These are phyloP conservation scores for Drosophila neotestacea DNA, from an alignment of 2,888 invertebrate species.

Conservation along the genomic window DNA sequence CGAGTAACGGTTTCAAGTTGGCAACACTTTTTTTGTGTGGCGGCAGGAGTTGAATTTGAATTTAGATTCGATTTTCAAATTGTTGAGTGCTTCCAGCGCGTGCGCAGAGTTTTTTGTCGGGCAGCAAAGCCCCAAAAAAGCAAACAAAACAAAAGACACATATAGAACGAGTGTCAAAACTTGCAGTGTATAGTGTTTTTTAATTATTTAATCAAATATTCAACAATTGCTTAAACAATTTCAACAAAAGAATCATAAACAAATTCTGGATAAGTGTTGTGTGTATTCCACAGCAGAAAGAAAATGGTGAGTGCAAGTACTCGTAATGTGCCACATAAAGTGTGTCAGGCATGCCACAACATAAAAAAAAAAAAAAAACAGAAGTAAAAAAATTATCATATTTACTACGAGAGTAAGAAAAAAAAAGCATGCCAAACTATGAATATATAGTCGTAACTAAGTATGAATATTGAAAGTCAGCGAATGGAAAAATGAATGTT, in stretches of 20 bases:
- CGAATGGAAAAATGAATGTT: constrained; percentile 76
- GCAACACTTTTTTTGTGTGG: constrained; percentile 14
- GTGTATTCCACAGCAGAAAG: constrained; percentile 5
- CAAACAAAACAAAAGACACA: neutral
- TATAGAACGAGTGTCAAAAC: constrained; percentile 11
- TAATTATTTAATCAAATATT: constrained; percentile 2
- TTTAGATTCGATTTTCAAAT: constrained; percentile 3
- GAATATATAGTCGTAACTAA: constrained; percentile 20
- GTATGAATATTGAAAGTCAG: constrained; percentile 65
- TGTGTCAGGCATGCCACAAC: constrained; percentile 62
- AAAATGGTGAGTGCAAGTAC: constrained; percentile 69
- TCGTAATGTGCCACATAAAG: constrained; percentile 30
- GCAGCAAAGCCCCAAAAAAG: constrained; percentile 11
- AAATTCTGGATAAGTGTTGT: constrained; percentile 27
- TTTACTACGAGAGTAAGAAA: constrained; percentile 33
- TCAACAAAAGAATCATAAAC: neutral
- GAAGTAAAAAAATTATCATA: constrained; percentile 61
- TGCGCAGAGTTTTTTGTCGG: constrained; percentile 14
- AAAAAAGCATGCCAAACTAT: constrained; percentile 62
- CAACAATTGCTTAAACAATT: constrained; percentile 20
- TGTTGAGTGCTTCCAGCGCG: constrained; percentile 29
- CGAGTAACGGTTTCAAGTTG: constrained; percentile 73
- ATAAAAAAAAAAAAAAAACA: constrained; percentile 33
- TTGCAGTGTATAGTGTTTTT: constrained; percentile 32
- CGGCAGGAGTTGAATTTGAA: constrained; percentile 34